Evolutionary conservation across 2,888 invertebrate species (phyloP), one percentile per base, ranked within the genome.

Genomic region (Ophonus ardosiacus): DNA sequence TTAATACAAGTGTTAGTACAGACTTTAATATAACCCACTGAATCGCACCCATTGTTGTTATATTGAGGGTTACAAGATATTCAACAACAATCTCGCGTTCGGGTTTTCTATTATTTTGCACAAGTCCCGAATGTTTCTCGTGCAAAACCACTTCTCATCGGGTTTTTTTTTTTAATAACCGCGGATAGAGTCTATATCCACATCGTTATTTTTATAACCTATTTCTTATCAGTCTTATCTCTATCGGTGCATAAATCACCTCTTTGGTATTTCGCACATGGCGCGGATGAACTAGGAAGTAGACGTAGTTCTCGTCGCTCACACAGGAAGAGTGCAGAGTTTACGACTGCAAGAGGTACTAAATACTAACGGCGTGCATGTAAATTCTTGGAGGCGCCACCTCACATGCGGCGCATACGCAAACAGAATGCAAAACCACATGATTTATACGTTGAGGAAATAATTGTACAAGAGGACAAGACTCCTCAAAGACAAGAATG

Each of bases 341-440:
- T 59, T 59, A 59, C 59, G 59, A 59, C 59, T 17, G 15, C 17
- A 59, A 2, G 17, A 17, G 17, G n/a, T 6, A n/a, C 18, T 59
- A 59, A 59, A 59, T 59, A 59, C 59, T 10, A 51, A 51, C 43
- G 43, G 43, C 43, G 10, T 59, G 59, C 59, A 59, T 59, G 59
- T 59, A 59, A 59, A 59, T 59, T 59, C 18, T 18, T 15, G 0
- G 17, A 59, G 59, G 59, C 59, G 59, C 59, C 59, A 59, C 18
- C 59, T 59, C 43, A 51, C 43, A 51, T 51, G 43, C 13, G 13
- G 43, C 8, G 43, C 6, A 13, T 51, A 51, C 43, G 43, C 43
- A 51, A 51, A 51, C 43, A 51, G 43, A 51, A 51, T 51, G 43
- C 43, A 13, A 51, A 51, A 51, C 43, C 13, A 8, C 43, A 51